Evolutionary conservation across 2,797 vertebrate genomes (phyloP), one percentile per base, ranked within the genome.

Genomic region (Thaleichthys pacificus): DNA sequence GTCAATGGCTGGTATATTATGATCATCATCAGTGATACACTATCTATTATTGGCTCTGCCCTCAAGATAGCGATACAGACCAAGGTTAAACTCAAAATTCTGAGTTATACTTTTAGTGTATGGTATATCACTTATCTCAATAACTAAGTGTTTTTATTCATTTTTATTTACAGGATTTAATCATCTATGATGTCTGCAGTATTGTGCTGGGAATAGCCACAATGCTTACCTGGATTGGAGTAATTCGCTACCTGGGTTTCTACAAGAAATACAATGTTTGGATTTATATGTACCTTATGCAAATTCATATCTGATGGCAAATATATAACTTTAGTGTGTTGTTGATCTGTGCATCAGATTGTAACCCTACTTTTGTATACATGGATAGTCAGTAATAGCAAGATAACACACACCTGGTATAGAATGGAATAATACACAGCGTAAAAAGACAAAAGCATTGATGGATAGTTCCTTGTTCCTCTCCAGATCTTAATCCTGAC

Each of bases 221-320:
- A 0, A 91, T 98, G 94, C 90, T 98, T 0, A 96, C 95, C 63
- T 99, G 97, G 97, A 90, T 97, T 7, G 96, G 97, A 71, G 95
- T 98, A 51, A 94, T 99, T 76, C 95, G 95, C n/a, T 99, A 98
- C 85, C 88, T 99, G 24, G 92, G 96, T 76, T 98, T 97, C 92
- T 99, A 98, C 88, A 93, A 93, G 89, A 98, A 99, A 87, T 99
- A 98, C 80, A 99, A 99, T 21, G 97, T 98, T 93, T 94, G 95
- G 69, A 15, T 19, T 17, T 56, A 56, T n/a, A 17, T 17, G 51
- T 56, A 5, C 51, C 51, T 56, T n/a, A n/a, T n/a, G 3, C 5
- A 2, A 2, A 56, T 56, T 56, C 0, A 56, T 7, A 56, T 17
- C 51, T 56, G 19, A 56, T 56, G 51, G 15, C 51, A 56, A 56